Evolutionary conservation across 2,797 vertebrate species (phyloP).

Genomic region (Hafferia zeledoni): DNA sequence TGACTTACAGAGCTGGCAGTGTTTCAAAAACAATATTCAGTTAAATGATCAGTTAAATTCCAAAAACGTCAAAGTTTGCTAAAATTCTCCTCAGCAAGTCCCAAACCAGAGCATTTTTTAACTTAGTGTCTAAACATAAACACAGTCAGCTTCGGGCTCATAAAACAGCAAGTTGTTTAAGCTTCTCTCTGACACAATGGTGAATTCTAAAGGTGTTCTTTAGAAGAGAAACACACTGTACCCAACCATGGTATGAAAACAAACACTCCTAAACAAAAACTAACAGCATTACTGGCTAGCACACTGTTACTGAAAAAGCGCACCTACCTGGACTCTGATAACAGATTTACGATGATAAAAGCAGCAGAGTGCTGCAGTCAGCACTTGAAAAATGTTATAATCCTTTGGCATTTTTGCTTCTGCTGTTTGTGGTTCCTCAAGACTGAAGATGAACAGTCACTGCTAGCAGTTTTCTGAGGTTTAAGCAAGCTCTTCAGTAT

Average conservation of each 20-base stretch:
- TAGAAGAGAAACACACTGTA: background rate
- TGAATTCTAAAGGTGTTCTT: background rate
- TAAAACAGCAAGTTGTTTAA: background rate
- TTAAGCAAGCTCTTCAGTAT: background rate
- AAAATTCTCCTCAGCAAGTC: background rate
- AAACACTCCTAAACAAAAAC: background rate
- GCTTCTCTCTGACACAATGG: background rate
- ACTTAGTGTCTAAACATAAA: background rate
- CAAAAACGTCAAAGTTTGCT: background rate
- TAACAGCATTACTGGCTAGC: background rate
- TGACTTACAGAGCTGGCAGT: background rate
- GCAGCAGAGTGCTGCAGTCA: constrained; percentile 91
- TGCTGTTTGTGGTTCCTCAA: background rate
- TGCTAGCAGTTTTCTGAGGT: background rate
- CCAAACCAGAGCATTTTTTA: background rate
- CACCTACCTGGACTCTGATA: constrained; percentile 91
- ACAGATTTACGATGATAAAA: constrained; percentile 92
- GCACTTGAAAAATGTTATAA: constrained; percentile 83
- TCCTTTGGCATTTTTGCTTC: constrained; percentile 86
- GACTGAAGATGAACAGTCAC: background rate
- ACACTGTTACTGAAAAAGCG: background rate
- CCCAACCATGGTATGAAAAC: background rate
- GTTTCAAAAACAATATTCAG: background rate
- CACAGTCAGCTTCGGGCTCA: background rate
- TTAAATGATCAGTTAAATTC: background rate